Conservation (phyloP, 1,140 invertebrate species). For the Phymastichus coffea region DNA sequence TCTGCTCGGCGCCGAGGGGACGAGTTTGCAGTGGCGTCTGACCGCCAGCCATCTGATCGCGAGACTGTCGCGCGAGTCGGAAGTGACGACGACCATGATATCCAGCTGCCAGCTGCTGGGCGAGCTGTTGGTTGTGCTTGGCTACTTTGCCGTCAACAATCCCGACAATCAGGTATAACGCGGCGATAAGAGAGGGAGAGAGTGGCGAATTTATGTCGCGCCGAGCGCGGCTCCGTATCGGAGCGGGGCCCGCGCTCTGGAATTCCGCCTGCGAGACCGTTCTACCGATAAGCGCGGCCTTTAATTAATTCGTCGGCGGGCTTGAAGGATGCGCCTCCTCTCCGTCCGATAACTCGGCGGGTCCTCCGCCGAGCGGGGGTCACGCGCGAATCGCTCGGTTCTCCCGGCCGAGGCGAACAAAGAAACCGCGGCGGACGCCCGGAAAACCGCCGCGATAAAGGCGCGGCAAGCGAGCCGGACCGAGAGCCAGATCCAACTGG, state of each 20-base stretch:
- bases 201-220: no score
- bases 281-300: no score
- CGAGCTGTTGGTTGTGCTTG: slow-evolving; percentile 75
- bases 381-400: no score
- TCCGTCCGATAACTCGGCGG: no score
- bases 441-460: neutral
- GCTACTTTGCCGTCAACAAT: slow-evolving; percentile 80
- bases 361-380: no score
- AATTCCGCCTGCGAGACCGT: no score
- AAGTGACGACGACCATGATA: slow-evolving; percentile 20
- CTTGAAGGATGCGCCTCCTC: no score
- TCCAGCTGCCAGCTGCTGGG: slow-evolving; percentile 61
- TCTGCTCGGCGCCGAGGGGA: slow-evolving; percentile 80
- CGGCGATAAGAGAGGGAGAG: neutral
- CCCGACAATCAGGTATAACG: slow-evolving; percentile 84
- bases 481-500: no score
- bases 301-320: slow-evolving; percentile 23
- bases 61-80: slow-evolving; percentile 67
- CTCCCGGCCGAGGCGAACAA: neutral
- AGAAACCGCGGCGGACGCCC: neutral
- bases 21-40: slow-evolving; percentile 84
- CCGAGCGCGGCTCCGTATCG: neutral
- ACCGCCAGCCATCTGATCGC: slow-evolving; percentile 78
- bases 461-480: no score
- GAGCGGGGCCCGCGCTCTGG: neutral